Conservation (phyloP, 2,113 vertebrate genomes). For the Emydura subglobosa region DNA sequence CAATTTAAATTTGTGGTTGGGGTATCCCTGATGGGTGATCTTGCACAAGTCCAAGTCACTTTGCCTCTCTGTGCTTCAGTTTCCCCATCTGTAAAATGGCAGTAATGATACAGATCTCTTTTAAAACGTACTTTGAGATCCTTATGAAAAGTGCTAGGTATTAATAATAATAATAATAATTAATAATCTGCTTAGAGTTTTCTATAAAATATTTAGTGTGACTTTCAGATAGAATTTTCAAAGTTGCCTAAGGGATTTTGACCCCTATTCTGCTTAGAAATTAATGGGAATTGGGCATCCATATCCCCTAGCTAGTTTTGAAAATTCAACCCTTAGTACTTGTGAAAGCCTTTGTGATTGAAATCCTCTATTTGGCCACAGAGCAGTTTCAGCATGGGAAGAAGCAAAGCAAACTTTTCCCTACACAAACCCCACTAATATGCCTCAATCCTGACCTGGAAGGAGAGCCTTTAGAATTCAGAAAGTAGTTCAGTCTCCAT, state of each 20-base stretch:
- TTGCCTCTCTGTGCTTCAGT: not conserved
- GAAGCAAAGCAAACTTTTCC: not conserved
- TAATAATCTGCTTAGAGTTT: not conserved
- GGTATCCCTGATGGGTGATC: not conserved
- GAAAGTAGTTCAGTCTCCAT: not conserved
- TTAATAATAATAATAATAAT: not conserved
- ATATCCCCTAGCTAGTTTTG: not conserved
- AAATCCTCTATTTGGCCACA: not conserved
- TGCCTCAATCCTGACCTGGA: not conserved
- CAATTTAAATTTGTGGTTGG: not conserved
- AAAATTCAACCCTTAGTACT: not conserved
- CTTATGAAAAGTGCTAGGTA: not conserved
- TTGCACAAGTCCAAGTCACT: not conserved
- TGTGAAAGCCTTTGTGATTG: not conserved
- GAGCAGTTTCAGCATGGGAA: not conserved
- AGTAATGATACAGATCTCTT: not conserved
- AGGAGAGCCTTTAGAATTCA: not conserved
- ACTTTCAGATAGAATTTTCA: conserved; percentile 5
- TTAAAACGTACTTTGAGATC: not conserved
- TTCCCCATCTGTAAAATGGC: not conserved
- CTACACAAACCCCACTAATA: not conserved
- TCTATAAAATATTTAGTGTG: not conserved
- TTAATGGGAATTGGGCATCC: not conserved
- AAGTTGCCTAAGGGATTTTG: conserved; percentile 11
- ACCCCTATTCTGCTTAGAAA: not conserved